Percentiles rank a stretch among this genome's conserved stretches.
phyloP scores from a whole-genome alignment of 2,113 vertebrate genomes.

The Eira barbara region DNA sequence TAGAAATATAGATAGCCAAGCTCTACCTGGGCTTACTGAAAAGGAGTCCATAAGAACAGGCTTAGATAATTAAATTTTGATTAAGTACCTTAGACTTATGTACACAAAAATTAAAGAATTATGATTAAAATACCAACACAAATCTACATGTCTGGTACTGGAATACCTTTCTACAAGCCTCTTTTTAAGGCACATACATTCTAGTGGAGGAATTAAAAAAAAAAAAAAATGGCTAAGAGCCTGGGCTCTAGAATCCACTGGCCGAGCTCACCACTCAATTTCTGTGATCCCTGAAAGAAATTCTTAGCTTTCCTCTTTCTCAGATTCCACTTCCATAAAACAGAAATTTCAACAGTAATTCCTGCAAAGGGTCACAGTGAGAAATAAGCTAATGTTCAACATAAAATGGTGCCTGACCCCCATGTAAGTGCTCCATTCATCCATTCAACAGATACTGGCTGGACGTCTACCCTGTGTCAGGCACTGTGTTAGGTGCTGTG shows the following conservation, averaged over 20 bases:
- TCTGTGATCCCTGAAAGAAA: neutral
- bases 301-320: neutral
- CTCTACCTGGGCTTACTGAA: neutral
- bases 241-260: neutral
- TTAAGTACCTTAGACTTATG: neutral
- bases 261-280: neutral
- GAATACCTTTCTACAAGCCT: neutral
- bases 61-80: neutral
- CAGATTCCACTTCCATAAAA: neutral
- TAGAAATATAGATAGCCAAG: neutral
- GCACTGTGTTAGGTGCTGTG: neutral
- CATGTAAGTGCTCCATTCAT: neutral
- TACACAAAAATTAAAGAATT: neutral
- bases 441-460: neutral
- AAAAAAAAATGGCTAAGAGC: neutral
- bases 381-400: too few species aligned
- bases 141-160: neutral
- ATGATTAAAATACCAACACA: neutral
- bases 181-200: neutral
- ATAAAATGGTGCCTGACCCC: too few species aligned
- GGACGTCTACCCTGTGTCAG: neutral
- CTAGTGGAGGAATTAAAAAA: neutral
- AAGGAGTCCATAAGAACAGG: neutral
- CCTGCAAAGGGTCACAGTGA: too few species aligned
- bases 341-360: neutral